A percentile compares a stretch with the other conserved stretches of the same genome.
Evolutionary conservation across 2,113 vertebrate genomes (phyloP).

Genomic region (Platysteira castanea): DNA sequence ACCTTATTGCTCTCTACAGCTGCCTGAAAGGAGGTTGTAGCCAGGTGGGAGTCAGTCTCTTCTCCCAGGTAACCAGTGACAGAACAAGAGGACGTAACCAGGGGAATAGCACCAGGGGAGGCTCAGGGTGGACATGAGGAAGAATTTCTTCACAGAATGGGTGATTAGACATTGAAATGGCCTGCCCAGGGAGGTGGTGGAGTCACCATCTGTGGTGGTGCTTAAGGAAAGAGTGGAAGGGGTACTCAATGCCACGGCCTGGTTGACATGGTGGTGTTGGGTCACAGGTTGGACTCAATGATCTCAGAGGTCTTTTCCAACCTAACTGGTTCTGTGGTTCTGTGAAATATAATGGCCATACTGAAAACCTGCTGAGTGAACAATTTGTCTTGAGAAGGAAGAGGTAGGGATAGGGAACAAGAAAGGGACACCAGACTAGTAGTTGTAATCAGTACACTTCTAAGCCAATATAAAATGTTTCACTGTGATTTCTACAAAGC

Average conservation of each 20-base stretch:
- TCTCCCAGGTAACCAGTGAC: rapidly evolving
- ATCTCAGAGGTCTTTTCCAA: background rate
- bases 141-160: background rate
- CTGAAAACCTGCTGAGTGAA: background rate
- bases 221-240: background rate
- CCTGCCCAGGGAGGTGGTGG: background rate
- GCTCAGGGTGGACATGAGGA: background rate
- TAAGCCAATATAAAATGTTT: background rate
- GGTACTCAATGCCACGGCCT: background rate
- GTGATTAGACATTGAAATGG: background rate
- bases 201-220: background rate
- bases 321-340: background rate
- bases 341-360: background rate
- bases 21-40: background rate
- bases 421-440: background rate
- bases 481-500: background rate
- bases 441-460: background rate
- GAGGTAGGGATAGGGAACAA: background rate
- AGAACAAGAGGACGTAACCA: background rate
- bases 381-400: background rate
- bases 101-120: background rate
- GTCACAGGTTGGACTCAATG: background rate
- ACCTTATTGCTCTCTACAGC: background rate
- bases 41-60: background rate
- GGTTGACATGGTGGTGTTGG: rapidly evolving